phyloP scores from a whole-genome alignment of 2,888 invertebrate species.

The Aleiodes leptofemur region DNA sequence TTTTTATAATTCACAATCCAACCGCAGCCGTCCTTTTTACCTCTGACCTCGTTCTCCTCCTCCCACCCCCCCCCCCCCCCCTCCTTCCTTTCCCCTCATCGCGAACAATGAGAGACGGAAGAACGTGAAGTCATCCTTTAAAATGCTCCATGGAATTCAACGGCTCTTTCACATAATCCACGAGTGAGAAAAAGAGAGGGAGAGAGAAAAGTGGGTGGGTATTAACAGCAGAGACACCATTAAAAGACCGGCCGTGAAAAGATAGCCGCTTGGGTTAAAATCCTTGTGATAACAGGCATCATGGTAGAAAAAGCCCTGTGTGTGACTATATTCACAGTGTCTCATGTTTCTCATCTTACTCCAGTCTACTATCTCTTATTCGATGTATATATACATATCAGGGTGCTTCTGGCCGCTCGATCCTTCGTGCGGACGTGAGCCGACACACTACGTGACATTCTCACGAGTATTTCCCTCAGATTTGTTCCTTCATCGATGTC shows the following conservation, averaged over 20 bases:
- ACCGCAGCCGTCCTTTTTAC: background rate
- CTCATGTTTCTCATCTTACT: constrained; percentile 29
- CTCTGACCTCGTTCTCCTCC: too few relatives aligned
- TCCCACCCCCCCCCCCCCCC: too few relatives aligned
- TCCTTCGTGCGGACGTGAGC: constrained; percentile 48
- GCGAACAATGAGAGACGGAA: background rate
- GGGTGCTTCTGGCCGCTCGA: constrained; percentile 33
- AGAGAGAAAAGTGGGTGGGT: constrained; percentile 29
- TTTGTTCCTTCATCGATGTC: constrained; percentile 46
- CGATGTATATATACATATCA: constrained; percentile 29
- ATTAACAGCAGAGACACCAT: constrained; percentile 46
- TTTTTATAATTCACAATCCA: background rate
- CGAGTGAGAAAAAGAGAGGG: background rate
- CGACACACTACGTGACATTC: constrained; percentile 47
- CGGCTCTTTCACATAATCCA: constrained; percentile 50
- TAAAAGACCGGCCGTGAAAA: constrained; percentile 41
- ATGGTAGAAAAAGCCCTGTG: constrained; percentile 26
- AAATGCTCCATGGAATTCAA: constrained; percentile 42
- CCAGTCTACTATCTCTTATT: constrained; percentile 3
- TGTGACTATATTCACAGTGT: constrained; percentile 48
- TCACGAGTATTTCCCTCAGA: constrained; percentile 48
- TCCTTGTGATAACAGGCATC: constrained; percentile 49
- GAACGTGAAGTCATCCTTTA: constrained; percentile 19
- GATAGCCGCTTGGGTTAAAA: constrained; percentile 48
- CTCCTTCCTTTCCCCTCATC: background rate